Percentiles rank a stretch among this genome's conserved stretches.
Evolutionary conservation across 2,888 invertebrate species (phyloP).

Genomic region (Agrilus cyanescens): DNA sequence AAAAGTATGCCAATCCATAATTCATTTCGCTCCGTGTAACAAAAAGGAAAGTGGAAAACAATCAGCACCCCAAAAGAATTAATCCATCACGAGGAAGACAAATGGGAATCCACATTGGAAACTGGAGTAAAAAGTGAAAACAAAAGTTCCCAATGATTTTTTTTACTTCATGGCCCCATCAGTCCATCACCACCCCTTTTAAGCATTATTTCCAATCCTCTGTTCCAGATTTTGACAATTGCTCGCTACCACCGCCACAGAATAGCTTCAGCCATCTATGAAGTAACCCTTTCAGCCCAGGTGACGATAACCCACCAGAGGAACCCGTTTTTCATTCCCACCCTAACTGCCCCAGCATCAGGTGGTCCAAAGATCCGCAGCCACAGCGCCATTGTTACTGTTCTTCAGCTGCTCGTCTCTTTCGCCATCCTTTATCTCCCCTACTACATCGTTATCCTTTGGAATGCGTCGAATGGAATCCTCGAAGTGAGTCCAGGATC

Average conservation of each 20-base stretch:
- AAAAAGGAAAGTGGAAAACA: no score
- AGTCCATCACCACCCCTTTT: no score
- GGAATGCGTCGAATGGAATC: conserved; percentile 42
- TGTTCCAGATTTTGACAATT: conserved; percentile 45
- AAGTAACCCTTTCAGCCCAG: conserved; percentile 73
- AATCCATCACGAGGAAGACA: no score
- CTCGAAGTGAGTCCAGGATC: conserved; percentile 20
- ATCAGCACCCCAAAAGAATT: no score
- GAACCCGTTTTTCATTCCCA: conserved; percentile 63
- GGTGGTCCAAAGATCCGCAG: conserved; percentile 39
- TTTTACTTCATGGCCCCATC: no score
- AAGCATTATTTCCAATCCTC: no score
- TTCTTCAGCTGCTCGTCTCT: conserved; percentile 61
- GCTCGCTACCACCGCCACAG: conserved; percentile 67
- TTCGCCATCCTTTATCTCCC: conserved; percentile 62
- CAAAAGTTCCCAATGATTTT: no score
- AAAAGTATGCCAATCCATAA: no score
- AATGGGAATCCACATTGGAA: no score
- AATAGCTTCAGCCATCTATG: conserved; percentile 75
- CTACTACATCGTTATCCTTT: conserved; percentile 58
- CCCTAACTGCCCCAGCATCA: conserved; percentile 45
- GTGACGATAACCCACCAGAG: conserved; percentile 73
- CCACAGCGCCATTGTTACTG: conserved; percentile 51
- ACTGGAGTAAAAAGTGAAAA: no score
- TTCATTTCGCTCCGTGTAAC: no score